Evolutionary conservation across 2,888 invertebrate genomes (phyloP), one percentile per base, ranked within the genome.

Genomic region (Campaea margaritaria): DNA sequence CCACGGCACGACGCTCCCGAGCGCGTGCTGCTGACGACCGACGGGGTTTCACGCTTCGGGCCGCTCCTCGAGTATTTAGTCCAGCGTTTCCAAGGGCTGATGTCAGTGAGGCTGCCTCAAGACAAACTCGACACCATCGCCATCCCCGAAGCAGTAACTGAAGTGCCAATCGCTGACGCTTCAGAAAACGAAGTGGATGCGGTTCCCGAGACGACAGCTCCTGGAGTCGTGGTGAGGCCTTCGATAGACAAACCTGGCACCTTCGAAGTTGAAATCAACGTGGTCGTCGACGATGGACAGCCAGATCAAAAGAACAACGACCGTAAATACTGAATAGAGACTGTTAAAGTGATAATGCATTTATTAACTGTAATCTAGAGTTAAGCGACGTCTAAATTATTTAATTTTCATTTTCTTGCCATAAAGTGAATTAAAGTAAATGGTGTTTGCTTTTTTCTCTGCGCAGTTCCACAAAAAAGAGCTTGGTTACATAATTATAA

Each of bases 1-100:
- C 89, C 88, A 0, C 76, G 79, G n/a, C 76, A 85, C 42, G 86
- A 83, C 48, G 74, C 80, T 0, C 75, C 85, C 0, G 86, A 88
- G 50, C 82, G 88, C 13, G 79, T 89, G 31, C 70, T 88, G 10
- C 65, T 85, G 12, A 76, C 88, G 0, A 88, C 89, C 0, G 87
- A 90, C 36, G 90, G 89, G 0, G 76, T 91, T 0, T 93, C 93
- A 0, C 90, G 94, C 75, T 95, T 96, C 77, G 96, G 96, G 7
- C 95, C 95, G 0, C 83, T 96, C 48, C 79, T 96, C 64, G 96
- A 96, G 76, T 93, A 94, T 68, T 79, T 96, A 41, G 93, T 95
- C 7, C 96, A 96, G 76, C 93, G 94, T 46, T 93, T 96, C 52
- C 96, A 96, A 83, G 93, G 94, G 0, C 92, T 94, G 69, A 94